Base-by-base conservation (phyloP, 1,140 invertebrate species). In the Euglossa dilemma region DNA sequence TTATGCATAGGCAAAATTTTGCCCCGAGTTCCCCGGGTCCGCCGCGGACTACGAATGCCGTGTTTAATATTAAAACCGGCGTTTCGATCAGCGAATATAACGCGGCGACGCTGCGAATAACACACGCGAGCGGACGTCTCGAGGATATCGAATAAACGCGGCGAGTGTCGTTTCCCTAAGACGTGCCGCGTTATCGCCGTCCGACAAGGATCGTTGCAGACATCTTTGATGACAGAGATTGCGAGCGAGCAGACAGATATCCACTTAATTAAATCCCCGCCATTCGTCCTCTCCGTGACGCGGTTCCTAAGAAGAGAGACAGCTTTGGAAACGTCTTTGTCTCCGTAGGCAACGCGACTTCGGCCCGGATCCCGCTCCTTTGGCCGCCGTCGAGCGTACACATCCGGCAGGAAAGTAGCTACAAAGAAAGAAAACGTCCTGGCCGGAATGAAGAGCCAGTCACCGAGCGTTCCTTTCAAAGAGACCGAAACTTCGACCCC, bases 231-330 rank as follows among this genome's bases (percentile, higher is more conserved):
- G 80, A 50, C 71, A 23, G 45, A 77, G 74, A 57, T 83, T 84
- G 75, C 71, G 63, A 61, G 47, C 61, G 36, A 61, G 52, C 20
- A 74, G 43, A 66, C 71, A 83, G 76, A 82, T 83, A 86, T 86
- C 75, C 67, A 80, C 67, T 88, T 89, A 89, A 89, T 89, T 89
- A 89, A 89, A 89, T 88, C 71, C 79, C 78, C 59, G 50, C 72
- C 64, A 47, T 66, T 20, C 28, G 61, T 66, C 61, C 56, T 47
- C 36, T 11, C 36, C 18, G 7, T 47, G 63, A 25, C 50, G 23
- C 52, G 28, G 25, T 45, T 64, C 43, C 70, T 57, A 43, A 72
- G 73, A 64, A 66, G 67, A 69, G 56, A 57, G 43, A 64, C 56
- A 63, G 50, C 59, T 71, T 61, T 70, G 69, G 64, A 71, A 80